A percentile compares a stretch with the other conserved stretches of the same genome.
These are phyloP conservation scores for Lasioglossum malachurum DNA, from an alignment of 2,888 invertebrate species.

Conservation along the genomic window DNA sequence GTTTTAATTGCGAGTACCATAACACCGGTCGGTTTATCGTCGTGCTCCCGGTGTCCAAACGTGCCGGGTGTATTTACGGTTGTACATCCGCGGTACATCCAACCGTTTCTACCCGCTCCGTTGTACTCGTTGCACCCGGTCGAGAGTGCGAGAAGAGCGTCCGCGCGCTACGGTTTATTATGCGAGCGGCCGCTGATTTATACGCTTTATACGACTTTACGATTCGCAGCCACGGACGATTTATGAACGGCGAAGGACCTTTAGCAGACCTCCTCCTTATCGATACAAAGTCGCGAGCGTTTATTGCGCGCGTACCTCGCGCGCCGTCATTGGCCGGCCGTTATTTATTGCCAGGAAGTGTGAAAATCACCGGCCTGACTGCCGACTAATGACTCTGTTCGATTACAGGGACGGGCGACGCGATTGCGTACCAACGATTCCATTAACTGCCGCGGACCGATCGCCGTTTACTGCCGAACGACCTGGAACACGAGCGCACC, in stretches of 20 bases:
- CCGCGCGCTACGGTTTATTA: constrained; percentile 17
- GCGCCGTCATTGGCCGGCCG: constrained; percentile 2
- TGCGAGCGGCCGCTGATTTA: constrained; percentile 29
- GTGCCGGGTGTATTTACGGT: constrained; percentile 11
- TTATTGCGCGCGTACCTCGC: neutral
- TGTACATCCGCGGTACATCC: neutral
- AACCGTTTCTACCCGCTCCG: neutral
- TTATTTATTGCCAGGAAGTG: constrained; percentile 52
- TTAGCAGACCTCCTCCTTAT: constrained; percentile 26
- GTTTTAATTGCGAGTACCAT: constrained; percentile 33
- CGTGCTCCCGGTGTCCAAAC: neutral
- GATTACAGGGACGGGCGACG: constrained; percentile 35
- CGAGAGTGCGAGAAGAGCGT: neutral
- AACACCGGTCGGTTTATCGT: neutral
- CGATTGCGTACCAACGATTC: constrained; percentile 54
- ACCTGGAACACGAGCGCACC: constrained; percentile 53
- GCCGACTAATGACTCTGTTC: constrained; percentile 59
- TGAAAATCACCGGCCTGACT: constrained; percentile 36
- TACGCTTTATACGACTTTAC: constrained; percentile 28
- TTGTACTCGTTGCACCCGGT: neutral
- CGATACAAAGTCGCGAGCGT: constrained; percentile 30
- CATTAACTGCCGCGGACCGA: constrained; percentile 53
- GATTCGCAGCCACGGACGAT: constrained; percentile 40
- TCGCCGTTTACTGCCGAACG: constrained; percentile 64
- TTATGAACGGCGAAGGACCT: constrained; percentile 39